phyloP scores from a whole-genome alignment of 2,113 vertebrate species.

The Solenodon paradoxus region DNA sequence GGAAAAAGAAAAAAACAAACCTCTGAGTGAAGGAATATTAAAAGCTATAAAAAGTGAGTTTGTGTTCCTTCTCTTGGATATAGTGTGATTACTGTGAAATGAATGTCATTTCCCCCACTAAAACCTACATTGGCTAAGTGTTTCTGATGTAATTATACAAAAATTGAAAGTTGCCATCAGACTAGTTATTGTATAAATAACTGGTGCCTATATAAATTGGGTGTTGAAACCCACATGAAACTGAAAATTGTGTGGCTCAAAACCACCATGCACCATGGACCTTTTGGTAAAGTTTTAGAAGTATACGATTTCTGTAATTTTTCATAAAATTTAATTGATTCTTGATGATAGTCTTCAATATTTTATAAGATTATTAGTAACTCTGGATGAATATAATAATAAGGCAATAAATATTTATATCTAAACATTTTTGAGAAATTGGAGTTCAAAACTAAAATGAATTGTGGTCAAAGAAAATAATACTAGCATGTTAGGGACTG shows the following conservation, averaged over 20 bases:
- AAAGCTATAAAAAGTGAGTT: slow-evolving; percentile 14
- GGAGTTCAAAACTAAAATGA: background rate
- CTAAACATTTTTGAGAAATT: slow-evolving; percentile 19
- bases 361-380: background rate
- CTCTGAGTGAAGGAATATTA: too few relatives aligned
- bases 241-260: background rate
- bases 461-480: background rate
- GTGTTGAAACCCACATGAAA: background rate
- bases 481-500: background rate
- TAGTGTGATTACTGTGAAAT: background rate
- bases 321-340: background rate
- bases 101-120: background rate
- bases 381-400: background rate
- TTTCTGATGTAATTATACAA: background rate
- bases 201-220: background rate
- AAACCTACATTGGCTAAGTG: background rate
- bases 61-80: background rate
- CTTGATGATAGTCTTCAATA: background rate
- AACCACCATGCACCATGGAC: background rate
- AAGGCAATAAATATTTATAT: background rate
- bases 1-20: background rate
- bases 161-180: background rate
- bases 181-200: background rate
- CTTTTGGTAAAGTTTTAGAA: background rate
- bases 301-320: background rate